phyloP scores from a whole-genome alignment of 2,113 vertebrate species.

The Fregata magnificens region DNA sequence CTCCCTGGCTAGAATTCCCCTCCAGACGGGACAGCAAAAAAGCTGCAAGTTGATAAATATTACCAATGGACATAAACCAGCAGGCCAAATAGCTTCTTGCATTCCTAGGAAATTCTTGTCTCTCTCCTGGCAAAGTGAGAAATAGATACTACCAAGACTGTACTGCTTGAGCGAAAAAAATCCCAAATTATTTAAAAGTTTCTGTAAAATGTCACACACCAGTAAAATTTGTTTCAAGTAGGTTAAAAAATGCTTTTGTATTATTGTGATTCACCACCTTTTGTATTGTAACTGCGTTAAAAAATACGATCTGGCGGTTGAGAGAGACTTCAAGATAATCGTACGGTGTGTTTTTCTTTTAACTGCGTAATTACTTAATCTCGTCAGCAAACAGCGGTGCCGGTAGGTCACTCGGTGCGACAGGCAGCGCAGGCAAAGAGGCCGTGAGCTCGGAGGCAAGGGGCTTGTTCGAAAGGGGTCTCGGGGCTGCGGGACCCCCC shows the following conservation, averaged over 20 bases:
- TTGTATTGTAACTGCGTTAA: accelerated
- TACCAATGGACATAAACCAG: neutral
- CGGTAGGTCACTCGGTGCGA: too few relatives aligned
- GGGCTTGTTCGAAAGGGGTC: too few relatives aligned
- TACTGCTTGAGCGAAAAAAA: neutral
- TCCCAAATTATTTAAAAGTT: neutral
- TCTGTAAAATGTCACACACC: neutral
- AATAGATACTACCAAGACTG: neutral
- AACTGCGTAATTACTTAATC: too few relatives aligned
- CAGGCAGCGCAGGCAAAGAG: neutral
- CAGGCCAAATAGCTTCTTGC: neutral
- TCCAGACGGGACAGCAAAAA: neutral
- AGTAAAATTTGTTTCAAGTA: neutral
- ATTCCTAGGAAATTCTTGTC: neutral
- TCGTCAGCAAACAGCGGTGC: accelerated
- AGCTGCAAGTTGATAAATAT: neutral
- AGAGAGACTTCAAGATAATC: neutral
- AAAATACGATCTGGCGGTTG: neutral
- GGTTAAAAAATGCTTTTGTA: neutral
- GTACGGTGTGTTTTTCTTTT: accelerated
- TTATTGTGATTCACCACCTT: neutral
- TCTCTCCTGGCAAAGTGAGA: neutral
- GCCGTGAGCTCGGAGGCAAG: accelerated
- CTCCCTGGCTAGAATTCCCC: neutral
- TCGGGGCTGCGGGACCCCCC: neutral